Base-by-base conservation (phyloP, 2,888 invertebrate species). In the Bombylius discolor region DNA sequence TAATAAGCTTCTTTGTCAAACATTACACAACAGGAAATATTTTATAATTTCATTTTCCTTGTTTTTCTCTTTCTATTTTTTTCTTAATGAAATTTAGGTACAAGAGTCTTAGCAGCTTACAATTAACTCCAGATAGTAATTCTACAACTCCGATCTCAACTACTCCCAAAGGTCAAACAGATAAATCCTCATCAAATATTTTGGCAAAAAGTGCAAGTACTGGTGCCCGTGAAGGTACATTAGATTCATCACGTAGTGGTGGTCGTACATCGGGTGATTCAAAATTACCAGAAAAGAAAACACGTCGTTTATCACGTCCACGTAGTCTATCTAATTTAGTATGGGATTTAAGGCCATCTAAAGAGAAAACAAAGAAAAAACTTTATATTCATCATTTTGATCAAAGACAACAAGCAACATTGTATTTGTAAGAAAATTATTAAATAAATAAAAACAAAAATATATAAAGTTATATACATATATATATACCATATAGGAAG, bases 161-260 rank as follows among this genome's bases (percentile, higher is more conserved):
- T 58, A 69, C 70, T 63, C 68, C 69, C 65, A 73, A 72, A 68
- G 68, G 68, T 61, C 66, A 59, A 54, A 64, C 63, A 57, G 62
- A 59, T 23, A 23, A 23, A 23, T 23, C 23, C 23, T 23, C 23
- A 58, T 58, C 57, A 58, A 61, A 64, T 61, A 62, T 64, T 58
- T 61, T 65, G 59, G 61, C 64, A 57, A 66, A 66, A 62, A 65
- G 66, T 64, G 64, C 66, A 59, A 66, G 66, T 76, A 75, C 79
- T 74, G 71, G 68, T 59, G 61, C 73, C 54, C 75, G 85, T 46
- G 86, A 87, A 68, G 89, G 89, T 0, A 91, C 91, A n/a, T 77
- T 92, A 61, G 89, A 91, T 68, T 92, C 91, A 45, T 90, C 90
- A 69, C 88, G 90, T 74, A 90, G 90, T 34, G 91, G 90, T 44